Evolutionary conservation across 2,888 invertebrate species (phyloP), one percentile per base, ranked within the genome.

Genomic region (Calliopum simillimum): DNA sequence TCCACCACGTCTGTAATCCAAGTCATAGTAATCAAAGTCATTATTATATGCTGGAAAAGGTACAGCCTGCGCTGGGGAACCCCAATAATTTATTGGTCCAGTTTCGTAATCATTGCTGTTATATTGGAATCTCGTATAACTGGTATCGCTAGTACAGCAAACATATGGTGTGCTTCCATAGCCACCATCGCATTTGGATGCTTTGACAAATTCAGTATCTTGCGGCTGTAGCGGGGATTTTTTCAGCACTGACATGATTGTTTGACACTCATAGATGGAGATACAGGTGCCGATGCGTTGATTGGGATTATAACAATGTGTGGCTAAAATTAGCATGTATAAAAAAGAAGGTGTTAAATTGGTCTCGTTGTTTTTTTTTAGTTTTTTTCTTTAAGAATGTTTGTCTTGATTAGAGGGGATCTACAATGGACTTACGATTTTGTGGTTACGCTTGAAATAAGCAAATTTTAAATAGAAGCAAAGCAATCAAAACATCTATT

Each of bases 261-360:
- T 77, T 69, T 81, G 81, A 59, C 85, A 85, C n/a, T 85, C 80
- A 33, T 76, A 79, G 8, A 86, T 79, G 71, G 80, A 80, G 3
- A 81, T 79, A 70, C 85, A 85, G 14, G 79, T 74, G 21, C 84
- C 86, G 12, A 74, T 61, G 1, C 79, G 76, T 59, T 78, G 78
- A 70, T 85, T 85, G n/a, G 85, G 85, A 78, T 84, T 85, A 23
- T 76, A 59, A 90, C 92, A 79, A 91, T 94, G 79, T 14, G 76
- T 77, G 76, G 79, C 85, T 81, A 73, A 64, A 78, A 63, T 44
- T 33, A 6, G 8, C 33, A 33, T 33, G n/a, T n/a, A n/a, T n/a
- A n/a, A n/a, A 33, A 33, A 33, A 6, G 33, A 33, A 33, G 33
- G 33, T 33, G 33, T 33, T 33, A 33, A 33, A 33, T 33, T 33